Percentiles rank a stretch among this genome's conserved stretches.
Evolutionary conservation across 2,888 invertebrate species (phyloP).

Genomic region (Thalpophila matura): DNA sequence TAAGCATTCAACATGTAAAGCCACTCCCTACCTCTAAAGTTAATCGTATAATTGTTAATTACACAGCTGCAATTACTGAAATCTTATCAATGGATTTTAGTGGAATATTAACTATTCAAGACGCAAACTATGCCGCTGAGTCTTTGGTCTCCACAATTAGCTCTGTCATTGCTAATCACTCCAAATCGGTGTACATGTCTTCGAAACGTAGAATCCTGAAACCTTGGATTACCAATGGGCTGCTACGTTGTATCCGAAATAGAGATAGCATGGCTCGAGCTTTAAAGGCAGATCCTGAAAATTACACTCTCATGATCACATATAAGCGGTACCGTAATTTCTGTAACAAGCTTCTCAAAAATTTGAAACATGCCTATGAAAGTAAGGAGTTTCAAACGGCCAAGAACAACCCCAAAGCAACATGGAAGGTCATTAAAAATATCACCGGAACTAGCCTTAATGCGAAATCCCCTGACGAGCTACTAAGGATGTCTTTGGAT

Average conservation of each 20-base stretch:
- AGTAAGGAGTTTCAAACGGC: neutral
- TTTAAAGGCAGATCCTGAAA: neutral
- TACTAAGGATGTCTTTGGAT: too few species aligned
- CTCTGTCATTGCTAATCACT: too few species aligned
- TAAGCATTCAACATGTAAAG: neutral
- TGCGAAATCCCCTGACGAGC: too few species aligned
- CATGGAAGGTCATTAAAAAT: constrained; percentile 3
- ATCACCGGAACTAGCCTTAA: too few species aligned
- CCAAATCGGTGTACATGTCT: neutral
- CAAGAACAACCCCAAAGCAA: constrained; percentile 6
- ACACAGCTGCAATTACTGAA: neutral
- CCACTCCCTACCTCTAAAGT: neutral
- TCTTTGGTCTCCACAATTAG: too few species aligned
- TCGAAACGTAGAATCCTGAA: constrained; percentile 2
- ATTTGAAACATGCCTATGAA: constrained; percentile 1
- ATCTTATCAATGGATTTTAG: neutral
- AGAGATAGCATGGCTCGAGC: constrained; percentile 2
- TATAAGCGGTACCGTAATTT: constrained; percentile 17
- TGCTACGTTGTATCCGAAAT: constrained; percentile 9
- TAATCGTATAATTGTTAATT: neutral
- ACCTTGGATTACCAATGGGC: constrained; percentile 9
- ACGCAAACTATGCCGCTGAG: too few species aligned
- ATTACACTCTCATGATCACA: neutral
- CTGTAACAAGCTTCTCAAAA: constrained; percentile 5
- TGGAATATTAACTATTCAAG: neutral